These are phyloP conservation scores for Acrobasis suavella DNA, from an alignment of 2,888 invertebrate genomes.

Conservation along the genomic window DNA sequence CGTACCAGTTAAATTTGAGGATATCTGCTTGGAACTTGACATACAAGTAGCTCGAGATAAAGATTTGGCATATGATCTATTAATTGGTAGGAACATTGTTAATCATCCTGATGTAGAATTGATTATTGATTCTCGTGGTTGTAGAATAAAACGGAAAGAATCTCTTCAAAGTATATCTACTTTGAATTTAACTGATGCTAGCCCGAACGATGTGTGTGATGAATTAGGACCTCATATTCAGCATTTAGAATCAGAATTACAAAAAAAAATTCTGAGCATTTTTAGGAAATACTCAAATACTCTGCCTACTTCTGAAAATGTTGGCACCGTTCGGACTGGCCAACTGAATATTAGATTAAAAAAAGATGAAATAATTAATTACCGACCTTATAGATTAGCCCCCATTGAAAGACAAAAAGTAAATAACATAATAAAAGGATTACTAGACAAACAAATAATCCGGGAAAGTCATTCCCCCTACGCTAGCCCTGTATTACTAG, in stretches of 20 bases:
- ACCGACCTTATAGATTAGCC: slow-evolving; percentile 8
- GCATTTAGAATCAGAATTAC: slow-evolving; percentile 26
- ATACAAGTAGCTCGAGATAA: slow-evolving; percentile 28
- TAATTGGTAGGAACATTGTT: slow-evolving; percentile 28
- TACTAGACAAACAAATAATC: not conserved
- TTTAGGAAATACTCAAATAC: slow-evolving; percentile 28
- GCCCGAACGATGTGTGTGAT: not conserved
- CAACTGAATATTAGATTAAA: slow-evolving; percentile 31
- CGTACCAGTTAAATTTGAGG: slow-evolving; percentile 29
- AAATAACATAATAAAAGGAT: not conserved
- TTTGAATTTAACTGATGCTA: not conserved
- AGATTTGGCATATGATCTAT: slow-evolving; percentile 19
- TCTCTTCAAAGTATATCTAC: not conserved
- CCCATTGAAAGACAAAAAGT: not conserved
- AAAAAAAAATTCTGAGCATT: slow-evolving; percentile 26
- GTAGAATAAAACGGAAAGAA: slow-evolving; percentile 21
- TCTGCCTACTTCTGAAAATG: slow-evolving; percentile 8
- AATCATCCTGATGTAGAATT: slow-evolving; percentile 28
- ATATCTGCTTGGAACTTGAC: slow-evolving; percentile 33
- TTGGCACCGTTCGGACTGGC: slow-evolving; percentile 30
- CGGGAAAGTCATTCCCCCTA: slow-evolving; percentile 23
- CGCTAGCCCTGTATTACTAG: slow-evolving; percentile 28
- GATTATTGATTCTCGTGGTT: slow-evolving; percentile 26
- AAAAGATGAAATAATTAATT: slow-evolving; percentile 22
- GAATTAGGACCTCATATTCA: slow-evolving; percentile 18